Conservation (phyloP, 2,113 vertebrate species). For the Rousettus leschenaultii region DNA sequence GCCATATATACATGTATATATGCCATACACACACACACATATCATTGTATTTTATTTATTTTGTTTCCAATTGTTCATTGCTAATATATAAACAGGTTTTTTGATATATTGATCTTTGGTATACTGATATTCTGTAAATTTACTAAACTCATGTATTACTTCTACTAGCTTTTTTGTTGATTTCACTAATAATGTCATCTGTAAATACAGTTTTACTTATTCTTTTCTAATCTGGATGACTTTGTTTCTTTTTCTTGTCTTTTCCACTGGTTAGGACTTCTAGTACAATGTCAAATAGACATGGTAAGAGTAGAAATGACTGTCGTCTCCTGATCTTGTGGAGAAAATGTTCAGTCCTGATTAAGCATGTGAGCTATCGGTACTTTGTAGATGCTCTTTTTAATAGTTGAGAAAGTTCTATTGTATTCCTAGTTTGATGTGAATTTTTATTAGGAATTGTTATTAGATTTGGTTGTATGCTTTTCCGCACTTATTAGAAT, state of each 20-base stretch:
- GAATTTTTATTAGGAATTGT: not conserved
- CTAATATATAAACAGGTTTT: not conserved
- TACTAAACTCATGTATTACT: not conserved
- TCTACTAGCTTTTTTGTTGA: not conserved
- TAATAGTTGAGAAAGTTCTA: not conserved
- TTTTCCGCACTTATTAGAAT: not conserved
- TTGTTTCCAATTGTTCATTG: not conserved
- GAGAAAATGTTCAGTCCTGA: not conserved
- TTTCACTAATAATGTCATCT: not conserved
- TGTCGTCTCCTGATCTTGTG: not conserved
- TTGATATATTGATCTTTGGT: not conserved
- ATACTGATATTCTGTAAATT: not conserved
- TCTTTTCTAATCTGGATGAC: not conserved
- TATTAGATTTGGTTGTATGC: not conserved
- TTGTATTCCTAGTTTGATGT: not conserved
- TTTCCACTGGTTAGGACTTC: not conserved
- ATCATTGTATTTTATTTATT: not conserved
- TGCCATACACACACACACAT: too few species aligned
- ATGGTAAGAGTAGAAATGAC: not conserved
- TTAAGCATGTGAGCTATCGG: too few species aligned
- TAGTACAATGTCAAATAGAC: not conserved
- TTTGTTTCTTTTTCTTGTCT: not conserved
- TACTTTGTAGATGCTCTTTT: too few species aligned
- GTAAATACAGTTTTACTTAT: not conserved
- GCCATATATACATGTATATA: too few species aligned